Evolutionary conservation across 2,888 invertebrate species (phyloP).

Genomic region (Syritta pipiens): DNA sequence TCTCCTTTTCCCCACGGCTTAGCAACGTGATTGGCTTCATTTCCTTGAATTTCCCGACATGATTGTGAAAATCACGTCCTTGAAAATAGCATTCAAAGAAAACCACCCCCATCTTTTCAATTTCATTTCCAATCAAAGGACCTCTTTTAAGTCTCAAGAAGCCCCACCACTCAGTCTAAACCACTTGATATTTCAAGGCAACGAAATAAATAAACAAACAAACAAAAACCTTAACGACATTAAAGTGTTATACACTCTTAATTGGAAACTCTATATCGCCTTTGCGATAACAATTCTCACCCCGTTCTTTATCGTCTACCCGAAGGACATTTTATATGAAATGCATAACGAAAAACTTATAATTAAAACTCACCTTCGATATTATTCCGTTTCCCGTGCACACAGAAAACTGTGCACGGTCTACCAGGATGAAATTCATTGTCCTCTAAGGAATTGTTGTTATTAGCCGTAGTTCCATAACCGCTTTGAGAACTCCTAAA

Average conservation of each 20-base stretch:
- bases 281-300: not conserved
- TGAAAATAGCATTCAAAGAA: too few relatives aligned
- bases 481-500: constrained; percentile 39
- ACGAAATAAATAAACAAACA: too few relatives aligned
- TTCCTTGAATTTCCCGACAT: too few relatives aligned
- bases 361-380: constrained; percentile 13
- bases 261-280: constrained; percentile 18
- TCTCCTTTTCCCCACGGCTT: too few relatives aligned
- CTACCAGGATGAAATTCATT: constrained; percentile 9
- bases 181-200: too few relatives aligned
- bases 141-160: constrained; percentile 1
- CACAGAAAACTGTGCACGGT: constrained; percentile 27
- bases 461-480: constrained; percentile 43
- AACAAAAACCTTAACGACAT: constrained; percentile 1
- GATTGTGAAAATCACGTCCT: not conserved
- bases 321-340: constrained; percentile 2
- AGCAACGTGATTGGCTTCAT: too few relatives aligned
- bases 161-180: too few relatives aligned
- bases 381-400: constrained; percentile 36
- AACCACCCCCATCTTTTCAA: not conserved
- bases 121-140: constrained; percentile 1
- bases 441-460: constrained; percentile 26
- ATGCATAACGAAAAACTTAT: not conserved
- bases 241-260: constrained; percentile 2
- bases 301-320: not conserved